Base-by-base conservation (phyloP, 2,113 vertebrate species). In the Nipponia nippon region DNA sequence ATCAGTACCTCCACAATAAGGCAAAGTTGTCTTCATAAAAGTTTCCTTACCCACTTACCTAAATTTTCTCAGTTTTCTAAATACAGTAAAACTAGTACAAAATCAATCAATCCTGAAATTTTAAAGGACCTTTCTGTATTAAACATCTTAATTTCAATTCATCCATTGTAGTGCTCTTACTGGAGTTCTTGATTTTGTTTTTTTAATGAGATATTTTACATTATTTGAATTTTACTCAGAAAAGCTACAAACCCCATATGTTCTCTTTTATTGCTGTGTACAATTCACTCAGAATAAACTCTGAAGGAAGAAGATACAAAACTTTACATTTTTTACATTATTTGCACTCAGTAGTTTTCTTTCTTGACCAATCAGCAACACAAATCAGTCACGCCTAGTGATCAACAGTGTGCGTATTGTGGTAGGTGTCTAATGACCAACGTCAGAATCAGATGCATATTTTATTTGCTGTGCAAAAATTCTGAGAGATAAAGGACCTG, bases 361-460 rank as follows among this genome's bases (percentile, higher is more conserved):
- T 86, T 36, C 52, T 72, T 87, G 53, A 55, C 19, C 32, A 79
- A 89, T 77, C 7, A 63, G 52, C 52, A 80, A 38, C 47, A 67
- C 8, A 62, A 42, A 76, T 49, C 75, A 58, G 14, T 71, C 49
- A 27, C 0, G 0, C 5, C 34, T 42, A 29, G 7, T 44, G 12
- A 63, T 49, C 9, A 53, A 13, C 12, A 53, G 40, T 17, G 40
- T 17, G 19, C 16, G 9, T 42, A 58, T 8, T 58, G 25, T 26
- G 25, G 26, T 22, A 69, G 25, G 46, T 40, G 8, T 29, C 75
- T 86, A 83, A 67, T 29, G 38, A 59, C 19, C 29, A 20, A 25
- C 9, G 8, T 47, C 62, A 77, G 47, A 71, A 67, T 40, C 61
- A 66, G 42, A 61, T 27, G 30, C 38, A 40, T 36, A 25, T 70